phyloP scores from a whole-genome alignment of 2,888 invertebrate species.

The Leptodirus hochenwartii region DNA sequence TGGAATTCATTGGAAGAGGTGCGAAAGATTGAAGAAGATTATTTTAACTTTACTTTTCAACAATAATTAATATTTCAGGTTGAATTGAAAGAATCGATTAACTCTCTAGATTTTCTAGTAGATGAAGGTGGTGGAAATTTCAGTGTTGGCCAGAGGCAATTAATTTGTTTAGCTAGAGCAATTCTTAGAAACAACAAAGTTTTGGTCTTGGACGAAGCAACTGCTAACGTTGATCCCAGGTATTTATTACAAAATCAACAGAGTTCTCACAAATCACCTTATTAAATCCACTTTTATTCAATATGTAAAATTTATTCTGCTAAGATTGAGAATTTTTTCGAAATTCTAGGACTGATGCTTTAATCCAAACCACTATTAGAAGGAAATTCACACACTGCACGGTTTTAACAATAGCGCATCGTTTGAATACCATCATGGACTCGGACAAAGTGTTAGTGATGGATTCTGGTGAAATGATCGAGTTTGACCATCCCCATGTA shows the following conservation, averaged over 20 bases:
- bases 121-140: constrained; percentile 66
- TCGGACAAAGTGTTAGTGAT: constrained; percentile 65
- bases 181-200: constrained; percentile 62
- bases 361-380: constrained; percentile 60
- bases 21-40: constrained; percentile 24
- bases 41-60: constrained; percentile 2
- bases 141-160: constrained; percentile 74
- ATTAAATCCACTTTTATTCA: constrained; percentile 10
- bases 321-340: too few relatives aligned
- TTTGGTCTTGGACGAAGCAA: constrained; percentile 76
- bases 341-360: constrained; percentile 40
- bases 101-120: constrained; percentile 42
- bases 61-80: constrained; percentile 30
- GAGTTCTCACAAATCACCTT: not conserved
- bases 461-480: constrained; percentile 56
- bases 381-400: constrained; percentile 56
- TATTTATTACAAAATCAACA: constrained; percentile 21
- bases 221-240: constrained; percentile 78
- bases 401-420: constrained; percentile 66
- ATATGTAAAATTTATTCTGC: constrained; percentile 1
- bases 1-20: constrained; percentile 57
- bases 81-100: constrained; percentile 52
- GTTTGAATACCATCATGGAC: constrained; percentile 70
- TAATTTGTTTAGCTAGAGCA: constrained; percentile 72
- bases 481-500: constrained; percentile 59